phyloP scores from a whole-genome alignment of 1,140 invertebrate species.

The Hycleus cichorii region DNA sequence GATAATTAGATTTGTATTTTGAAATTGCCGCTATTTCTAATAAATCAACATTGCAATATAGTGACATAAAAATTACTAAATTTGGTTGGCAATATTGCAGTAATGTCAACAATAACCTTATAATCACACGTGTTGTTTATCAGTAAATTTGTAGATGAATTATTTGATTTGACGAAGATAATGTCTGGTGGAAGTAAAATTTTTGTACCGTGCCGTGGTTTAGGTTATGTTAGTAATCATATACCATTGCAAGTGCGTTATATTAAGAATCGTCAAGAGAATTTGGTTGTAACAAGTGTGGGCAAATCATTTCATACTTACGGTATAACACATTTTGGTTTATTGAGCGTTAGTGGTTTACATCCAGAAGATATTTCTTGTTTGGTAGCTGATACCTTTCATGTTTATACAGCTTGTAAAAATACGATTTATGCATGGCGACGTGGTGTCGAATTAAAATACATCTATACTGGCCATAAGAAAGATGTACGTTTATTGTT shows the following conservation, averaged over 20 bases:
- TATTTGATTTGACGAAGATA: too few relatives aligned
- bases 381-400: conserved; percentile 68
- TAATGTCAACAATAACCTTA: background rate
- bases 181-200: conserved; percentile 54
- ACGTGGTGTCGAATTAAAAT: conserved; percentile 76
- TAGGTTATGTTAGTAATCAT: conserved; percentile 91
- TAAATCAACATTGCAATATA: background rate
- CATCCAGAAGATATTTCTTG: conserved; percentile 78
- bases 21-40: background rate
- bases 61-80: background rate
- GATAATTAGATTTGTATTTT: conserved; percentile 1
- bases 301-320: conserved; percentile 90
- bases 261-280: conserved; percentile 78
- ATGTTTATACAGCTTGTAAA: conserved; percentile 77
- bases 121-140: too few relatives aligned
- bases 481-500: conserved; percentile 68
- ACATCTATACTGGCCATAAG: conserved; percentile 73
- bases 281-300: conserved; percentile 81
- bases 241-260: conserved; percentile 80
- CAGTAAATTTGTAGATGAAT: too few relatives aligned
- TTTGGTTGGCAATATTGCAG: background rate
- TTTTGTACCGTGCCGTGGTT: conserved; percentile 71
- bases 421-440: conserved; percentile 80
- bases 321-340: conserved; percentile 70
- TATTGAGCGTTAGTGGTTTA: conserved; percentile 73